phyloP scores from a whole-genome alignment of 2,797 vertebrate genomes.

The Cynopterus sphinx region DNA sequence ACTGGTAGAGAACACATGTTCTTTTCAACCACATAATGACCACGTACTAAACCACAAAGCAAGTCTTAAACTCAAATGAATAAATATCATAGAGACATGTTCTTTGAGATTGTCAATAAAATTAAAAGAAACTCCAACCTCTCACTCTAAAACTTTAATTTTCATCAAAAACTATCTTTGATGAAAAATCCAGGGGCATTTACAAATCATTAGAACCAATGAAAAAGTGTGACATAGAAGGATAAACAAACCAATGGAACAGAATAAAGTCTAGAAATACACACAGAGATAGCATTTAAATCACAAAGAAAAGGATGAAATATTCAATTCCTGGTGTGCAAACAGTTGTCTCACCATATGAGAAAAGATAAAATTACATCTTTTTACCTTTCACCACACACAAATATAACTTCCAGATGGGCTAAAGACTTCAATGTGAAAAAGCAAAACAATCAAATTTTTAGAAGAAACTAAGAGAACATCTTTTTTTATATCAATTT shows the following conservation, averaged over 20 bases:
- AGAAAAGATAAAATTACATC: slow-evolving; percentile 39
- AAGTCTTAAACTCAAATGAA: slow-evolving; percentile 9
- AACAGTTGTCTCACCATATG: slow-evolving; percentile 18
- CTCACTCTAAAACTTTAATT: background rate
- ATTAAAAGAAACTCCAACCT: background rate
- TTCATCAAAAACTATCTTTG: background rate
- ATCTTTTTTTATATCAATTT: background rate
- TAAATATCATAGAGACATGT: background rate
- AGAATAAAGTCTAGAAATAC: background rate
- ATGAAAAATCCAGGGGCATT: slow-evolving; percentile 22
- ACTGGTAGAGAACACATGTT: background rate
- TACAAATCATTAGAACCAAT: background rate
- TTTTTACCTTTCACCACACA: slow-evolving; percentile 29
- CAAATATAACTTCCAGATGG: slow-evolving; percentile 43
- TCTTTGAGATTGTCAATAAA: background rate
- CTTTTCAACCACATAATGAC: background rate
- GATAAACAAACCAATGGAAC: background rate
- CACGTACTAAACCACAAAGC: background rate
- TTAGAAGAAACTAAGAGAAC: slow-evolving; percentile 1
- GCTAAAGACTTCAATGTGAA: slow-evolving; percentile 24
- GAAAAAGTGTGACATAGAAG: background rate
- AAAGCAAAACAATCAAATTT: slow-evolving; percentile 15
- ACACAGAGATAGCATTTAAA: background rate
- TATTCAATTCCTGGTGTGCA: background rate
- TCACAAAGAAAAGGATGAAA: background rate